Percentiles rank a stretch among this genome's conserved stretches.
phyloP scores from a whole-genome alignment of 2,888 invertebrate genomes.

The Thera obeliscata region DNA sequence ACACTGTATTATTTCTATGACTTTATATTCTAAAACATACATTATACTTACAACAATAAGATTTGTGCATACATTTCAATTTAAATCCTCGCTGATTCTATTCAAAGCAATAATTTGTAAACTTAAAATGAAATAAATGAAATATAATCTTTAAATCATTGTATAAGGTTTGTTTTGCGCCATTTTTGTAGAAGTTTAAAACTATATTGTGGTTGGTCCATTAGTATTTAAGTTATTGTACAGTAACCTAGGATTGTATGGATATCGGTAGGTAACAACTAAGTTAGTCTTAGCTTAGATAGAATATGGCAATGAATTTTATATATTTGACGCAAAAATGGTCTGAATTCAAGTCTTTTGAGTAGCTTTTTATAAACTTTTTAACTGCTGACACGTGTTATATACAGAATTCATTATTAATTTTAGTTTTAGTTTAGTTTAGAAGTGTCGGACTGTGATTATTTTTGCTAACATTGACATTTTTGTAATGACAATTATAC shows the following conservation, averaged over 20 bases:
- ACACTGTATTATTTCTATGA: background rate
- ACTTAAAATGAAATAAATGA: background rate
- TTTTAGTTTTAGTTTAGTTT: conserved; percentile 43
- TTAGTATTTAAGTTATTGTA: conserved; percentile 44
- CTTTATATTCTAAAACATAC: no score
- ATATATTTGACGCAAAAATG: conserved; percentile 25
- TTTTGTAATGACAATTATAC: conserved; percentile 83
- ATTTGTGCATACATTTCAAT: no score
- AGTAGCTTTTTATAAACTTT: conserved; percentile 13
- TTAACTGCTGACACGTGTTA: conserved; percentile 30
- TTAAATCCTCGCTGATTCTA: background rate
- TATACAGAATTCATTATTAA: conserved; percentile 38
- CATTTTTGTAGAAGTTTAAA: conserved; percentile 47
- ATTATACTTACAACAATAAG: no score
- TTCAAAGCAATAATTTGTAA: background rate
- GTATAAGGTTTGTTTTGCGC: conserved; percentile 39
- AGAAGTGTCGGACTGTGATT: conserved; percentile 83
- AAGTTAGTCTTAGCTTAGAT: conserved; percentile 42
- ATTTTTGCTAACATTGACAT: conserved; percentile 84
- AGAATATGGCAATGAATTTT: conserved; percentile 42
- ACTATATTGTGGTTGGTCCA: conserved; percentile 49
- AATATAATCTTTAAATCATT: background rate
- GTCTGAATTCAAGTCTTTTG: conserved; percentile 15
- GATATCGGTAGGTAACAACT: conserved; percentile 46
- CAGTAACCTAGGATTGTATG: conserved; percentile 53